Evolutionary conservation across 2,888 invertebrate genomes (phyloP).

Genomic region (Tigriopus californicus): DNA sequence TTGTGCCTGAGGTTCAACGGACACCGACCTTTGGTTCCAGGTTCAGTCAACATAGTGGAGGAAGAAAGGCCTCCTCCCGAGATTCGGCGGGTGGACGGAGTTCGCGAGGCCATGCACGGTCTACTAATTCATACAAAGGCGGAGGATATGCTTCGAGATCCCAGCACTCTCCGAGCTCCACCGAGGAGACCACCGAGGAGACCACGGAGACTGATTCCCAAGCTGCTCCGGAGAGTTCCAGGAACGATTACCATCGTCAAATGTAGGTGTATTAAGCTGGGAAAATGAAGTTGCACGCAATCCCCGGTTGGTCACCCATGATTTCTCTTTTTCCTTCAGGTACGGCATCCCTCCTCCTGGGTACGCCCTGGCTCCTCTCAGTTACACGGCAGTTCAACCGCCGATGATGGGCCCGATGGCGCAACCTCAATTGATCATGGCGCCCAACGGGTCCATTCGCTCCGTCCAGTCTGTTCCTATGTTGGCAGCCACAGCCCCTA

Average conservation of each 20-base stretch:
- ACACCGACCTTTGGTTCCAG: background rate
- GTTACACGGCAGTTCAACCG: background rate
- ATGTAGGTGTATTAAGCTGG: background rate
- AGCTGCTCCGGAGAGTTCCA: background rate
- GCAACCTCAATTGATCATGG: slow-evolving; percentile 9
- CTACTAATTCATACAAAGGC: background rate
- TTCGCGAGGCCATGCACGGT: too few species aligned
- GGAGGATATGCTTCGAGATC: background rate
- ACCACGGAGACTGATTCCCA: slow-evolving; percentile 14
- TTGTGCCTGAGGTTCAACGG: background rate
- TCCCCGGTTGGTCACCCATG: too few species aligned
- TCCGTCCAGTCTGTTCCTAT: slow-evolving; percentile 16
- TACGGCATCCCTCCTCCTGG: background rate
- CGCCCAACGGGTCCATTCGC: slow-evolving; percentile 15
- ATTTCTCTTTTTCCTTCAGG: too few species aligned
- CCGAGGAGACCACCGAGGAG: slow-evolving; percentile 11
- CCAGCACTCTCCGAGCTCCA: slow-evolving; percentile 7
- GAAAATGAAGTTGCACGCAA: background rate
- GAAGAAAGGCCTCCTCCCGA: background rate
- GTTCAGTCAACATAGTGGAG: background rate
- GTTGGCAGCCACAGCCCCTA: slow-evolving; percentile 6
- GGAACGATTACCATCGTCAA: slow-evolving; percentile 1
- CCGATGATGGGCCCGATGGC: slow-evolving; percentile 6
- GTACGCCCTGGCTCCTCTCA: too few species aligned
- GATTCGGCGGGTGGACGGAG: background rate